A percentile compares a stretch with the other conserved stretches of the same genome.
These are phyloP conservation scores for Oscheius onirici DNA, from an alignment of 2,888 invertebrate genomes.

Conservation along the genomic window DNA sequence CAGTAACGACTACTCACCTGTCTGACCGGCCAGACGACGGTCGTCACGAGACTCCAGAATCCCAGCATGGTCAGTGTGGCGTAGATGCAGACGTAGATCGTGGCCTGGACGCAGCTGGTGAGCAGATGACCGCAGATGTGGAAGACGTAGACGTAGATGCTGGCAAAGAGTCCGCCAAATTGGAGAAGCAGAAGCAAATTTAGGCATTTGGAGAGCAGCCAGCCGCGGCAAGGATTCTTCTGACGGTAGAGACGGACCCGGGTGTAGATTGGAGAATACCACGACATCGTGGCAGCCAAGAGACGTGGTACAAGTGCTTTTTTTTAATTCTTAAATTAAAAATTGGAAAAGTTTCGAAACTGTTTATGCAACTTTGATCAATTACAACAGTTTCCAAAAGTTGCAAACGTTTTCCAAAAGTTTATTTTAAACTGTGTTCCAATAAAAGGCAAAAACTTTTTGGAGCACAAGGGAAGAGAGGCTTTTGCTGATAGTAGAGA, in stretches of 20 bases:
- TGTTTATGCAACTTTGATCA: too few relatives aligned
- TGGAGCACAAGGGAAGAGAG: too few relatives aligned
- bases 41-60: constrained; percentile 53
- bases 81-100: constrained; percentile 49
- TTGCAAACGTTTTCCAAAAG: too few relatives aligned
- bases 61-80: constrained; percentile 45
- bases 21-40: constrained; percentile 49
- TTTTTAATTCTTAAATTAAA: too few relatives aligned
- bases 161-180: constrained; percentile 33
- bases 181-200: constrained; percentile 44
- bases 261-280: constrained; percentile 63
- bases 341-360: too few relatives aligned
- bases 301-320: too few relatives aligned
- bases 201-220: constrained; percentile 40
- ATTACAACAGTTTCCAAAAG: too few relatives aligned
- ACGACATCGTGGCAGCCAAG: too few relatives aligned
- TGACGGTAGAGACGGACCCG: constrained; percentile 55
- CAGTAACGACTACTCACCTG: too few relatives aligned
- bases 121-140: constrained; percentile 43
- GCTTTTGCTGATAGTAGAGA: too few relatives aligned
- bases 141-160: constrained; percentile 37
- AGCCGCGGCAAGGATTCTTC: constrained; percentile 37
- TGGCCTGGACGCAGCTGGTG: constrained; percentile 32
- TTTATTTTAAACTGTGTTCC: too few relatives aligned
- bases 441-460: too few relatives aligned